These are phyloP conservation scores for Trinorchestia longiramus DNA, from an alignment of 1,140 invertebrate species.

Conservation along the genomic window DNA sequence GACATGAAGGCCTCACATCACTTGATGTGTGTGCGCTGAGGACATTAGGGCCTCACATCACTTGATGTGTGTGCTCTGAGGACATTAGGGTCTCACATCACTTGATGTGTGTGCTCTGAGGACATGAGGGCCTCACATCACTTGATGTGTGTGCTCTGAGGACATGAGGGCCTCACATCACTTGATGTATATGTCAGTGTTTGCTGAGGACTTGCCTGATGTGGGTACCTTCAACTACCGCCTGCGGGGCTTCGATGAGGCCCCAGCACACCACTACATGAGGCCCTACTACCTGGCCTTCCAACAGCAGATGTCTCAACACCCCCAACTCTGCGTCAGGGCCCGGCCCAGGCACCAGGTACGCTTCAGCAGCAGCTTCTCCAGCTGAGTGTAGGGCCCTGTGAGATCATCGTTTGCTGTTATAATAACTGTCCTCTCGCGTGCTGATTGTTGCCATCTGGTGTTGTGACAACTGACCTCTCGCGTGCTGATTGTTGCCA, in stretches of 20 bases:
- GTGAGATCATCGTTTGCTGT: too few relatives aligned
- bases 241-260: constrained; percentile 85
- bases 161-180: too few relatives aligned
- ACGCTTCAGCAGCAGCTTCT: too few relatives aligned
- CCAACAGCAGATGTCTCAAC: constrained; percentile 70
- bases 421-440: neutral
- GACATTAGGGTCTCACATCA: too few relatives aligned
- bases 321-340: constrained; percentile 79
- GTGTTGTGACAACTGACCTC: neutral
- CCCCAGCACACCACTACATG: constrained; percentile 93
- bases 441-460: neutral
- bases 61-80: too few relatives aligned
- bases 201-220: constrained; percentile 86
- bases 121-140: too few relatives aligned
- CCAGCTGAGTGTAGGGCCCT: too few relatives aligned
- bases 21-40: too few relatives aligned
- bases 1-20: too few relatives aligned
- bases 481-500: neutral
- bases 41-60: too few relatives aligned
- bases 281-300: constrained; percentile 81
- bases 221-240: constrained; percentile 92
- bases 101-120: too few relatives aligned
- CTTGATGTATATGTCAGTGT: constrained; percentile 75
- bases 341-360: constrained; percentile 82
- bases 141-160: too few relatives aligned